phyloP scores from a whole-genome alignment of 2,888 invertebrate genomes.

The Papilio elwesi region DNA sequence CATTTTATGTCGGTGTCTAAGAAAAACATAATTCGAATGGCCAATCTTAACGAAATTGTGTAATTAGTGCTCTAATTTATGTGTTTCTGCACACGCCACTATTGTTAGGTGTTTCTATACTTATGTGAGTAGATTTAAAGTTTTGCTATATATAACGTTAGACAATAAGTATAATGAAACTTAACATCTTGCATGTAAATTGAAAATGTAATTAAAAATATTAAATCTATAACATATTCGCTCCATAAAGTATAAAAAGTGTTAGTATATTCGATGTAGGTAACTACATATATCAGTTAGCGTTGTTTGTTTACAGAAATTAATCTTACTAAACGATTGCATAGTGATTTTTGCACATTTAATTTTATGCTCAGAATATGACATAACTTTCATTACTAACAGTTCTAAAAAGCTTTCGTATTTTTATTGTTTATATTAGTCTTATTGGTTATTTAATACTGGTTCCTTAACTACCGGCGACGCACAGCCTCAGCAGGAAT shows the following conservation, averaged over 20 bases:
- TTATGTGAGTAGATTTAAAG: constrained; percentile 79
- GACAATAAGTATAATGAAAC: constrained; percentile 70
- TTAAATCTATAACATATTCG: constrained; percentile 69
- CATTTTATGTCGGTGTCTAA: constrained; percentile 85
- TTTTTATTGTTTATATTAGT: constrained; percentile 75
- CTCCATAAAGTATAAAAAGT: constrained; percentile 62
- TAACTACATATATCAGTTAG: constrained; percentile 55
- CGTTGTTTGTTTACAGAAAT: constrained; percentile 65
- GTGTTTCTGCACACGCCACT: constrained; percentile 80
- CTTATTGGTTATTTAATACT: constrained; percentile 72
- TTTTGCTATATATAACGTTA: constrained; percentile 70
- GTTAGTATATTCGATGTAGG: constrained; percentile 62
- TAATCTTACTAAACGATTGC: constrained; percentile 58
- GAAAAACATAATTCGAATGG: constrained; percentile 84
- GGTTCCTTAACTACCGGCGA: constrained; percentile 77
- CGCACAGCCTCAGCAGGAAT: constrained; percentile 77
- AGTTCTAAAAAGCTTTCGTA: constrained; percentile 61
- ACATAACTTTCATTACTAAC: constrained; percentile 79
- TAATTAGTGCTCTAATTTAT: constrained; percentile 84
- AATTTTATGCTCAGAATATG: constrained; percentile 66
- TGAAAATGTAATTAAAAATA: constrained; percentile 49
- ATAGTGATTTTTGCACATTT: constrained; percentile 67
- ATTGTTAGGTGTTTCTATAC: constrained; percentile 78
- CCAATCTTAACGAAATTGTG: constrained; percentile 84
- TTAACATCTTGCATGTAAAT: constrained; percentile 55